Conservation (phyloP, 1,140 invertebrate species). For the Leptestheria dahalacensis region DNA sequence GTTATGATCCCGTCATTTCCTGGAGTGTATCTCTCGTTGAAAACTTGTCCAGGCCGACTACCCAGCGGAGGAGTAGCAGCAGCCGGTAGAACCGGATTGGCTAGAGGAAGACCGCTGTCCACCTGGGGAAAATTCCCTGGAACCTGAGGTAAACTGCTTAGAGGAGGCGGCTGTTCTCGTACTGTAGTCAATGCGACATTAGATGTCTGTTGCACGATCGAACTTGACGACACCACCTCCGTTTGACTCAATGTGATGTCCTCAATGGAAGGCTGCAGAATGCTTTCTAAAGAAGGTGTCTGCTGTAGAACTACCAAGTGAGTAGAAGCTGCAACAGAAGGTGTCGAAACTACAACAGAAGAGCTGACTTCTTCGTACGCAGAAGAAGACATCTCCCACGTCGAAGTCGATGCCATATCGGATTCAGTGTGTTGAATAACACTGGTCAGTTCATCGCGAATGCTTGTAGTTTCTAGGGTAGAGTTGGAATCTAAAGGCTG, state of each 20-base stretch:
- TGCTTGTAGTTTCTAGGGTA: neutral
- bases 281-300: neutral
- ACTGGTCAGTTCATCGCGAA: neutral
- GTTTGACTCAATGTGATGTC: neutral
- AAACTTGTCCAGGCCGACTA: neutral
- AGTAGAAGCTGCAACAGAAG: neutral
- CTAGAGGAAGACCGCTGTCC: neutral
- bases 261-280: constrained; percentile 5
- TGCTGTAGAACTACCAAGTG: neutral
- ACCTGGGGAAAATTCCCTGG: neutral
- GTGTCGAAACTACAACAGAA: neutral
- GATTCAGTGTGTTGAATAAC: no score
- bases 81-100: neutral
- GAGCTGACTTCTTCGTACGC: no score
- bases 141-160: neutral
- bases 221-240: neutral
- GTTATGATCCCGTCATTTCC: constrained; percentile 7
- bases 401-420: no score
- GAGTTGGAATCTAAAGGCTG: neutral
- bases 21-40: constrained; percentile 4
- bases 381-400: no score
- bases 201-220: neutral
- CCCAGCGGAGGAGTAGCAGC: neutral
- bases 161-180: no score
- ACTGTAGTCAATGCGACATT: no score